Evolutionary conservation across 2,797 vertebrate species (phyloP).

Genomic region (Helarctos malayanus): DNA sequence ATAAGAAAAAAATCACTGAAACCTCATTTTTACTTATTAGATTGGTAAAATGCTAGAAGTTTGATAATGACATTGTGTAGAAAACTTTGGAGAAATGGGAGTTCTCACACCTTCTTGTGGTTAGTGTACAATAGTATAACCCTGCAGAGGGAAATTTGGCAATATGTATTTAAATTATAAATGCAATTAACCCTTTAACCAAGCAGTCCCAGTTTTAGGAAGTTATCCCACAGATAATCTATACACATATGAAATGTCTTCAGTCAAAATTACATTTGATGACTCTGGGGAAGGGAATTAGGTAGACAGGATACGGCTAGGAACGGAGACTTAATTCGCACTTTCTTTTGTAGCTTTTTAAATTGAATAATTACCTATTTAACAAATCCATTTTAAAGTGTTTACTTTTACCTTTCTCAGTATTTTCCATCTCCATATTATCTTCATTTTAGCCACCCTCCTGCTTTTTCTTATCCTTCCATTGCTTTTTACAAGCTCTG

Average conservation of each 20-base stretch:
- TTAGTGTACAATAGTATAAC: neutral
- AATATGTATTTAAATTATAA: neutral
- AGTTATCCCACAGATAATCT: neutral
- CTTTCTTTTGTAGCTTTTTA: constrained; percentile 29
- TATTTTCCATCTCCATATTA: neutral
- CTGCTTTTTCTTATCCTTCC: neutral
- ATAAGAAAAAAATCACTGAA: neutral
- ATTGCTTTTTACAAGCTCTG: neutral
- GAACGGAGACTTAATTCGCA: neutral
- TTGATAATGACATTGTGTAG: neutral
- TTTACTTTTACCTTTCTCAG: neutral
- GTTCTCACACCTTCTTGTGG: neutral
- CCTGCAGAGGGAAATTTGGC: neutral
- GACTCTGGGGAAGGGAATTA: neutral
- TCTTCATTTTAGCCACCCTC: neutral
- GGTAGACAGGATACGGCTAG: neutral
- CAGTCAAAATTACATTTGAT: constrained; percentile 33
- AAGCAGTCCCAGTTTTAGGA: neutral
- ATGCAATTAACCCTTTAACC: neutral
- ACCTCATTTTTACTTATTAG: neutral
- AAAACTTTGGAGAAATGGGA: neutral
- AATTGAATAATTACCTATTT: constrained; percentile 15
- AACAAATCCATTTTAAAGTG: constrained; percentile 16
- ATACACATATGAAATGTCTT: neutral
- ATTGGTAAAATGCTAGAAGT: neutral